Percentiles rank a stretch among this genome's conserved stretches.
phyloP scores from a whole-genome alignment of 2,888 invertebrate genomes.

The Morpho helenor region DNA sequence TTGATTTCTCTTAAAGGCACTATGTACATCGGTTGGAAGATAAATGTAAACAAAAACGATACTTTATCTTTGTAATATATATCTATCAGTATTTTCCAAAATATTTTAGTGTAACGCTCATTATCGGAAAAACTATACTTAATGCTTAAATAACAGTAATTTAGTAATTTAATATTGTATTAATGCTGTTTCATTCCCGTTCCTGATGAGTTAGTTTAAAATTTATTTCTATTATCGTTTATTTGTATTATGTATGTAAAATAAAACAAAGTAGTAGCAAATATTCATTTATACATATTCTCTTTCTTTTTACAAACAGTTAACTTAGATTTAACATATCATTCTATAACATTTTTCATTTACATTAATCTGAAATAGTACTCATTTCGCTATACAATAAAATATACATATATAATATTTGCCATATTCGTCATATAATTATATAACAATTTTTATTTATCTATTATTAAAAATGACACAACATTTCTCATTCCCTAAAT shows the following conservation, averaged over 20 bases:
- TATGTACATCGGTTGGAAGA: no score
- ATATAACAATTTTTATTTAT: conserved; percentile 67
- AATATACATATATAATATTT: conserved; percentile 68
- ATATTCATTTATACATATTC: conserved; percentile 77
- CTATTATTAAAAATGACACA: conserved; percentile 71
- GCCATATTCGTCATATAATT: conserved; percentile 71
- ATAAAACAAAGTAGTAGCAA: conserved; percentile 66
- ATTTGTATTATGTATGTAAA: conserved; percentile 28
- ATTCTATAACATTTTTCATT: conserved; percentile 74
- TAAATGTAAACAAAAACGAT: no score
- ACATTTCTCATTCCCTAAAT: conserved; percentile 63
- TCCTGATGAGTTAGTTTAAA: not conserved
- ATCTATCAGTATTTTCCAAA: no score
- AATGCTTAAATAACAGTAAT: no score
- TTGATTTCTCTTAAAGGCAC: no score
- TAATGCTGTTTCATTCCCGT: no score
- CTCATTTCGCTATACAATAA: conserved; percentile 76
- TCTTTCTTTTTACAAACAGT: conserved; percentile 77
- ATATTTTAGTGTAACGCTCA: no score
- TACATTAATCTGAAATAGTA: conserved; percentile 74
- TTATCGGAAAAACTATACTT: no score
- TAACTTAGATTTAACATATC: conserved; percentile 76
- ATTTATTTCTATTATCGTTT: not conserved
- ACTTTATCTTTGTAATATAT: no score
- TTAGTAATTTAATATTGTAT: no score